phyloP scores from a whole-genome alignment of 2,797 vertebrate species.

The Podarcis lilfordi region DNA sequence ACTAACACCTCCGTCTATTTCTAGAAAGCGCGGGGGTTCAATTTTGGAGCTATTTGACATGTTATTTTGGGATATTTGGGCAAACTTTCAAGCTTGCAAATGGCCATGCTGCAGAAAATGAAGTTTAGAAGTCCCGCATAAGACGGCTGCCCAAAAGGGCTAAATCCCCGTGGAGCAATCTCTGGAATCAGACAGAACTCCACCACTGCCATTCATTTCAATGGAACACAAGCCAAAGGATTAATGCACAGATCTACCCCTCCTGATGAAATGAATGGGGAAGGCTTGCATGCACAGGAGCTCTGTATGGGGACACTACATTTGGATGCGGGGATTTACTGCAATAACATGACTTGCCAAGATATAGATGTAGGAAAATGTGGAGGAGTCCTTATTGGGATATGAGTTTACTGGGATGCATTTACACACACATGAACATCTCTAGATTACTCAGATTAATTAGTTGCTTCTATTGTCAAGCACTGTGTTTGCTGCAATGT shows the following conservation, averaged over 20 bases:
- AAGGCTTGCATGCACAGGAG: not conserved
- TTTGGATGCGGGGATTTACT: not conserved
- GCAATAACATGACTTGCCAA: not conserved
- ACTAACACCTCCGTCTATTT: conserved; percentile 27
- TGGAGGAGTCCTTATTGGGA: not conserved
- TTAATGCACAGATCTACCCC: not conserved
- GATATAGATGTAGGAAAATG: not conserved
- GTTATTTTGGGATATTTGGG: conserved; percentile 4
- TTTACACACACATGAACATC: not conserved
- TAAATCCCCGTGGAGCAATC: too few relatives aligned
- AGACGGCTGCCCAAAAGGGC: not conserved
- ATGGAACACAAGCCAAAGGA: not conserved
- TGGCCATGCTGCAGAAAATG: not conserved
- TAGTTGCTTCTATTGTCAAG: not conserved
- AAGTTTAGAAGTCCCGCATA: not conserved
- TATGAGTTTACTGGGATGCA: not conserved
- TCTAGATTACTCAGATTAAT: not conserved
- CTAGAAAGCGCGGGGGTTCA: conserved; percentile 20
- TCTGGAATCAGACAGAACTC: not conserved
- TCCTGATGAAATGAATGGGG: not conserved
- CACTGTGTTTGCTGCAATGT: not conserved
- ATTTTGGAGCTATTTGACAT: conserved; percentile 23
- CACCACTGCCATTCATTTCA: not conserved
- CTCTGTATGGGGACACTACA: not conserved
- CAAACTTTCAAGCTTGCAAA: not conserved